Percentiles rank a stretch among this genome's conserved stretches.
Evolutionary conservation across 2,113 vertebrate species (phyloP).

Genomic region (Myotis yumanensis): DNA sequence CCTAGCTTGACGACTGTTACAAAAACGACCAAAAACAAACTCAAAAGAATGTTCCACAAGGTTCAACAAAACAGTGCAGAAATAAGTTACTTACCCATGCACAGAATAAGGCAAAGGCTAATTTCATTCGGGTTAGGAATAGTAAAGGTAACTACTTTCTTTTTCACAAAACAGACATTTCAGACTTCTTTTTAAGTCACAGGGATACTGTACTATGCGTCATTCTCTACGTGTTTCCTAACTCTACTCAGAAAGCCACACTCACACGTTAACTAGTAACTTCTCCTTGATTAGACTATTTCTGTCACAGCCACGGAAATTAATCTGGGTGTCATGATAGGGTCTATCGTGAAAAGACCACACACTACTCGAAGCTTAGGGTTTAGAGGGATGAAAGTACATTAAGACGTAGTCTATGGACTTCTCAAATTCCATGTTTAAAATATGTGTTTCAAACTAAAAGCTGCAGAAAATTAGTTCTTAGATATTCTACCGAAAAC

Average conservation of each 20-base stretch:
- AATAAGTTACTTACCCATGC: conserved; percentile 94
- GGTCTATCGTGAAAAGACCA: conserved; percentile 79
- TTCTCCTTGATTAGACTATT: conserved; percentile 76
- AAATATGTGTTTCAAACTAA: conserved; percentile 87
- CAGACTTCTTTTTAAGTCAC: conserved; percentile 84
- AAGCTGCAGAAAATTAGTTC: conserved; percentile 88
- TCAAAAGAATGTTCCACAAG: conserved; percentile 79
- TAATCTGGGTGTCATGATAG: conserved; percentile 76
- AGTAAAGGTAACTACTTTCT: conserved; percentile 86
- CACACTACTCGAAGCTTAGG: conserved; percentile 82
- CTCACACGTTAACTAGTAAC: conserved; percentile 81
- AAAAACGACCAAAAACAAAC: conserved; percentile 82
- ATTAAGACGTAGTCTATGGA: conserved; percentile 82
- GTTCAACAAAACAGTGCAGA: conserved; percentile 86
- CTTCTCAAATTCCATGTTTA: conserved; percentile 84
- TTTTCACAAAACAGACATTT: conserved; percentile 89
- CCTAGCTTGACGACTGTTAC: conserved; percentile 78
- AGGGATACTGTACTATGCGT: conserved; percentile 83
- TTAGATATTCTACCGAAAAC: conserved; percentile 87
- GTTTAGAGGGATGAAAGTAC: conserved; percentile 82
- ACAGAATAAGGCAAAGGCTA: conserved; percentile 93
- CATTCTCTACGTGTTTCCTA: conserved; percentile 86
- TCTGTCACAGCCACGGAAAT: conserved; percentile 77
- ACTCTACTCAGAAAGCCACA: conserved; percentile 87
- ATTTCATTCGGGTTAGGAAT: conserved; percentile 85